Conservation (phyloP, 2,888 invertebrate species). For the Myathropa florea region DNA sequence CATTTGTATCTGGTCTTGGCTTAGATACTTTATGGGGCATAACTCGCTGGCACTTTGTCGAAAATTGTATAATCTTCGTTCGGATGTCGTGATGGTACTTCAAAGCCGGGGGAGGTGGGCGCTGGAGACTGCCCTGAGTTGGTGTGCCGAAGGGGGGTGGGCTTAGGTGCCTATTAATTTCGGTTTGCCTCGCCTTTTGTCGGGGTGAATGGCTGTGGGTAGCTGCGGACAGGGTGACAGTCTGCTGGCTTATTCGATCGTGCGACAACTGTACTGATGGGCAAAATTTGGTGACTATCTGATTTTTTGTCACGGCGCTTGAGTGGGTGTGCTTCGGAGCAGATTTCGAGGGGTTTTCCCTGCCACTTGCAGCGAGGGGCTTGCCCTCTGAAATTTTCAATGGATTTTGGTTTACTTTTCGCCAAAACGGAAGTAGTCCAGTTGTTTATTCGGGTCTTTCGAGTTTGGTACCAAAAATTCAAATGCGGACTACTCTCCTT, state of each 20-base stretch:
- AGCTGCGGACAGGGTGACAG: not conserved
- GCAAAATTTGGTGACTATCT: slow-evolving; percentile 37
- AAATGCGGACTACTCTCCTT: too few relatives aligned
- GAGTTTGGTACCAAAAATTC: too few relatives aligned
- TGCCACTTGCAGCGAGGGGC: too few relatives aligned
- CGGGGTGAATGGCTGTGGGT: slow-evolving; percentile 16
- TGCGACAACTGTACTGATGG: slow-evolving; percentile 25
- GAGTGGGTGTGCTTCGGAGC: not conserved
- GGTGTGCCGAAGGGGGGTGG: too few relatives aligned
- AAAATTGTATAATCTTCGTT: slow-evolving; percentile 61
- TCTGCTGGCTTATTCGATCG: too few relatives aligned
- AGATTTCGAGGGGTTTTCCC: too few relatives aligned
- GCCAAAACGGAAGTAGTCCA: too few relatives aligned
- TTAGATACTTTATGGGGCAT: slow-evolving; percentile 41
- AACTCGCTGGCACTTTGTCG: slow-evolving; percentile 53
- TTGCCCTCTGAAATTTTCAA: too few relatives aligned
- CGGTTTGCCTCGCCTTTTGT: slow-evolving; percentile 37
- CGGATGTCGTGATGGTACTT: slow-evolving; percentile 66
- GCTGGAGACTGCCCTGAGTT: not conserved
- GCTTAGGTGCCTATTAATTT: slow-evolving; percentile 50
- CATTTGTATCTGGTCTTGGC: slow-evolving; percentile 40
- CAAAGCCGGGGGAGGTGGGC: slow-evolving; percentile 10
- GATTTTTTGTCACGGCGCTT: slow-evolving; percentile 5
- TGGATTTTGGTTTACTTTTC: too few relatives aligned
- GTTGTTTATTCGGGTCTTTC: too few relatives aligned